A percentile compares a stretch with the other conserved stretches of the same genome.
Evolutionary conservation across 2,888 invertebrate genomes (phyloP).

Genomic region (Notocelia uddmanniana): DNA sequence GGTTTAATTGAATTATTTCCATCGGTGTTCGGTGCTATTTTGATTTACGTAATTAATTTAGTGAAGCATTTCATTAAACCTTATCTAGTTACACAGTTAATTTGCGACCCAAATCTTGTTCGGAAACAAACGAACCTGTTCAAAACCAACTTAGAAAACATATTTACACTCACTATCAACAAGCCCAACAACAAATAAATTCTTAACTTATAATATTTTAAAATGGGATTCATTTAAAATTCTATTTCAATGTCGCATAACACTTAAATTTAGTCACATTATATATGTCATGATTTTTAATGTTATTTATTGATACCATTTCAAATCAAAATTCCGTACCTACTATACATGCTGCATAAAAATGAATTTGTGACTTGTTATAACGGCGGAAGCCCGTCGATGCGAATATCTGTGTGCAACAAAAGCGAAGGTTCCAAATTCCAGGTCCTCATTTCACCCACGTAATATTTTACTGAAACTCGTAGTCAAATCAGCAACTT

Average conservation of each 20-base stretch:
- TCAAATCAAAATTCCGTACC: slow-evolving; percentile 28
- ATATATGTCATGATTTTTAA: slow-evolving; percentile 65
- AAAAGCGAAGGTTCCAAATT: neutral
- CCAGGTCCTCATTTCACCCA: neutral
- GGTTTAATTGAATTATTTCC: slow-evolving; percentile 22
- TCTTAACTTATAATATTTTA: slow-evolving; percentile 63
- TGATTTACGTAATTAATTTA: slow-evolving; percentile 4
- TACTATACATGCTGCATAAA: slow-evolving; percentile 32
- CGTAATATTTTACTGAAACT: no score
- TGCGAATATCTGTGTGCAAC: neutral
- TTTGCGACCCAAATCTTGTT: slow-evolving; percentile 22
- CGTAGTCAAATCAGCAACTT: no score
- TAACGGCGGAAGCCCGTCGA: neutral
- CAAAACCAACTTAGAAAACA: slow-evolving; percentile 53
- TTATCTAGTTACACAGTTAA: slow-evolving; percentile 15
- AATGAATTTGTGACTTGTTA: slow-evolving; percentile 42
- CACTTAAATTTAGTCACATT: slow-evolving; percentile 62
- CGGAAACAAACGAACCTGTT: slow-evolving; percentile 44
- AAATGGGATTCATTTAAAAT: slow-evolving; percentile 50
- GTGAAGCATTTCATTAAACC: slow-evolving; percentile 22
- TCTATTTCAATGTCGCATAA: slow-evolving; percentile 49
- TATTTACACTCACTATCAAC: slow-evolving; percentile 62
- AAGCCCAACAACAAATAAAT: slow-evolving; percentile 71
- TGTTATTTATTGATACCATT: slow-evolving; percentile 37
- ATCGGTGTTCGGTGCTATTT: slow-evolving; percentile 15